Evolutionary conservation across 2,797 vertebrate genomes (phyloP), one percentile per base, ranked within the genome.

Genomic region (Nannoperca obscura): DNA sequence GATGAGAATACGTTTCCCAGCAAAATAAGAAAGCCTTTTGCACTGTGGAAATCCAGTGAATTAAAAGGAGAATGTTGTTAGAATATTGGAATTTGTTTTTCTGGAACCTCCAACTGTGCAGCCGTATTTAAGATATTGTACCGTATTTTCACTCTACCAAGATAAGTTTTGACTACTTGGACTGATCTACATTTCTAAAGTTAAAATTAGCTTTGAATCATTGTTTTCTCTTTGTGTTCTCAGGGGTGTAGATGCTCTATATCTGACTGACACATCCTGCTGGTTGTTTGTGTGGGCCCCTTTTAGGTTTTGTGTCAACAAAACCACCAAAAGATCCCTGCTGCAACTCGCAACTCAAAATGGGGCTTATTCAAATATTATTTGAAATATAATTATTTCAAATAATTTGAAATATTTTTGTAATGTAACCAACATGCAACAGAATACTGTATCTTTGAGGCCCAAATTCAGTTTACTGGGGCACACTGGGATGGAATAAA

Each of bases 251-350:
- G 76, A 72, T 82, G 87, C 80, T 89, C 82, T 49, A 77, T 59
- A 88, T 90, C 78, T 83, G 78, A 91, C 73, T 90, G 88, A 84
- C 82, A 79, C 72, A 74, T 90, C 82, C 72, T 82, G 75, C 55
- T 75, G 77, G 15, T 52, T 86, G 76, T 81, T 83, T 83, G 63
- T 78, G 55, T 74, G 30, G 20, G 58, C 76, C n/a, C 46, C 47
- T 81, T 76, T 74, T 24, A 53, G 60, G 36, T 13, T 38, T 49
- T 77, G 60, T 24, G 11, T 71, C 74, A 81, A 85, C 74, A 82
- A 84, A 46, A 58, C 50, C 59, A 73, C 78, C 59, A 79, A 71
- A 79, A 42, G 32, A 57, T 69, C 50, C 47, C 20, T 6, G 55
- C 77, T 71, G 73, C 55, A 40, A 50, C 12, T 47, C 2, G 40